Percentiles rank a stretch among this genome's conserved stretches.
Evolutionary conservation across 2,888 invertebrate species (phyloP).

Genomic region (Crematogaster levior): DNA sequence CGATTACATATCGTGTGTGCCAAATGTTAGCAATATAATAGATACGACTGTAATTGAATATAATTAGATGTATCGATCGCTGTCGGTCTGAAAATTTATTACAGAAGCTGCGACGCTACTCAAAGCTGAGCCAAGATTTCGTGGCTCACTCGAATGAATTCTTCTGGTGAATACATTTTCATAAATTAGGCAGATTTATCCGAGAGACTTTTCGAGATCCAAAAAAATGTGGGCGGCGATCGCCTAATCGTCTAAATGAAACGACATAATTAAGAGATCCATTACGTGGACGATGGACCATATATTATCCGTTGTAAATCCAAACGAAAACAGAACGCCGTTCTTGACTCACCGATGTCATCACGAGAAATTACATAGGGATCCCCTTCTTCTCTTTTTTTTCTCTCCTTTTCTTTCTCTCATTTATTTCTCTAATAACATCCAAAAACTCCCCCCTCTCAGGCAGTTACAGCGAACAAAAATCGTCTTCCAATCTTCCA

Average conservation of each 20-base stretch:
- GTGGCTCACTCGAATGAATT: conserved; percentile 55
- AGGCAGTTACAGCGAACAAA: neutral
- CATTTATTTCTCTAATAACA: neutral
- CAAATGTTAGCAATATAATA: conserved; percentile 8
- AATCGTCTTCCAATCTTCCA: neutral
- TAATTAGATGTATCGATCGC: conserved; percentile 20
- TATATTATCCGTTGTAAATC: conserved; percentile 69
- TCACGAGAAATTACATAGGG: neutral
- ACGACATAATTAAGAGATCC: conserved; percentile 79
- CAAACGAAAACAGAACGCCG: conserved; percentile 45
- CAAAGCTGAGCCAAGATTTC: conserved; percentile 61
- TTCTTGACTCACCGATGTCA: conserved; percentile 32
- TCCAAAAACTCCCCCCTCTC: neutral
- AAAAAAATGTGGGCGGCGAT: conserved; percentile 66
- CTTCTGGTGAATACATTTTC: conserved; percentile 74
- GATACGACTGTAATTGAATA: conserved; percentile 42
- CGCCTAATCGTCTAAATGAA: conserved; percentile 73
- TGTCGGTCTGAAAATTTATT: conserved; percentile 52
- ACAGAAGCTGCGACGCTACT: conserved; percentile 32
- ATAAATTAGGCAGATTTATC: conserved; percentile 70
- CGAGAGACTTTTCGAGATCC: conserved; percentile 57
- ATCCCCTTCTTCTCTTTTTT: neutral
- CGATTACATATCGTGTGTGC: neutral
- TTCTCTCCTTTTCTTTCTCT: neutral
- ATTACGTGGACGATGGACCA: conserved; percentile 68